Evolutionary conservation across 2,797 vertebrate species (phyloP), one percentile per base, ranked within the genome.

Genomic region (Furcifer pardalis): DNA sequence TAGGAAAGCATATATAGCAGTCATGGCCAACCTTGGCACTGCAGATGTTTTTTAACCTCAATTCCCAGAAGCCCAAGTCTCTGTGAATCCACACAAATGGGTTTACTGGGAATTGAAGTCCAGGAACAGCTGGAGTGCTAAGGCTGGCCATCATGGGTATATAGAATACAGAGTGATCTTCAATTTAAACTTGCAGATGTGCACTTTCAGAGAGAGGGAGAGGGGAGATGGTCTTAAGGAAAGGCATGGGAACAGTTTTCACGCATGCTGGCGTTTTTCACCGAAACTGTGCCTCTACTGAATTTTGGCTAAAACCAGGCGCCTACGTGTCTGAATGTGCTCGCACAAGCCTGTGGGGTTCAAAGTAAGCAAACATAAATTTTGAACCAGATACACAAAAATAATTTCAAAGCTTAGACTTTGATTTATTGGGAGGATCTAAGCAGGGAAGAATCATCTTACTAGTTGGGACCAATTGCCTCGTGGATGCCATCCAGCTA

Each of bases 381-480:
- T 1, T 60, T 59, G 27, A 56, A 77, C 42, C n/a, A 75, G 66
- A 56, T 44, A 81, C 59, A 46, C 79, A 12, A 46, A 19, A 35
- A 40, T 2, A n/a, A 17, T 76, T 76, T 77, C 15, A 3, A 59
- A 77, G 30, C 3, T 30, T 15, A 60, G 52, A 68, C 4, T 60
- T 56, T 81, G 85, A 82, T 84, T 83, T 80, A 76, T 42, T 62
- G 21, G 46, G 35, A 62, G 44, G n/a, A 79, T 37, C 32, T 72
- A 7, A 65, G 52, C 65, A 71, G 37, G 5, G 30, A 73, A n/a
- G 12, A 78, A 72, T 37, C 56, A 37, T 35, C 27, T 68, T 74
- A 81, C 75, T 69, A 56, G 32, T 72, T 40, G 37, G 68, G 88
- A 74, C 73, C 82, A 73, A 78, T 71, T 84, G 65, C 66, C 17